phyloP scores from a whole-genome alignment of 92 coral and sea anemone genomes.

The Palythoa grandiflora region DNA sequence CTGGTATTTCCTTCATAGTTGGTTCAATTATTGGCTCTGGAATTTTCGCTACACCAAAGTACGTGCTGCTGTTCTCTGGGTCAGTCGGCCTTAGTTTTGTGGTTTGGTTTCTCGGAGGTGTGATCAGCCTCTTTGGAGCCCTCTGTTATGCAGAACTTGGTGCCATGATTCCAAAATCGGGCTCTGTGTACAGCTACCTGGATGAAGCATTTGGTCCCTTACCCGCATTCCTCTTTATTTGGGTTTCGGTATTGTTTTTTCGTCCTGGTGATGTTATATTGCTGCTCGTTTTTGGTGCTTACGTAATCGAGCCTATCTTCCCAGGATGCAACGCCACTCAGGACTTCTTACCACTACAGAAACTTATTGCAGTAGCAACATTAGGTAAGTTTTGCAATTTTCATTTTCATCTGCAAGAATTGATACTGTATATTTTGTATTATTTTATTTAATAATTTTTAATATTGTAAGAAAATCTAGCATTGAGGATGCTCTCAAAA shows the following conservation, averaged over 20 bases:
- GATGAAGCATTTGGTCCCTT: constrained; percentile 50
- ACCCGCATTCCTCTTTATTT: constrained; percentile 51
- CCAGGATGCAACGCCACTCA: constrained; percentile 42
- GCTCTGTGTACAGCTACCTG: constrained; percentile 67
- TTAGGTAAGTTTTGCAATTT: constrained; percentile 52
- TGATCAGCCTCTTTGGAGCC: constrained; percentile 77
- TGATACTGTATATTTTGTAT: no score
- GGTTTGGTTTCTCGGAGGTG: constrained; percentile 81
- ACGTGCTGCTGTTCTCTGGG: constrained; percentile 79
- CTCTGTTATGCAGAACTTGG: constrained; percentile 87
- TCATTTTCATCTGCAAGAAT: no score
- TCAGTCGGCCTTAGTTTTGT: constrained; percentile 86
- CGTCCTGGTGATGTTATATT: constrained; percentile 44
- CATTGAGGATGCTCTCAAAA: no score
- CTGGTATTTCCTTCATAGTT: constrained; percentile 81
- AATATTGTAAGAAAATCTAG: no score
- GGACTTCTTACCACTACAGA: constrained; percentile 46
- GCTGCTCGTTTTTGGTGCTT: constrained; percentile 53
- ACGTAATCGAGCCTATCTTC: constrained; percentile 53
- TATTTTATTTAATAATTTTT: no score
- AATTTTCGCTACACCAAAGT: constrained; percentile 93
- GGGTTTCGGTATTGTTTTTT: constrained; percentile 44
- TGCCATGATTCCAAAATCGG: constrained; percentile 85
- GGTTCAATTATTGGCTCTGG: constrained; percentile 93
- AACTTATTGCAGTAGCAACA: constrained; percentile 49